Evolutionary conservation across 2,113 vertebrate genomes (phyloP).

Genomic region (Lampris incognitus): DNA sequence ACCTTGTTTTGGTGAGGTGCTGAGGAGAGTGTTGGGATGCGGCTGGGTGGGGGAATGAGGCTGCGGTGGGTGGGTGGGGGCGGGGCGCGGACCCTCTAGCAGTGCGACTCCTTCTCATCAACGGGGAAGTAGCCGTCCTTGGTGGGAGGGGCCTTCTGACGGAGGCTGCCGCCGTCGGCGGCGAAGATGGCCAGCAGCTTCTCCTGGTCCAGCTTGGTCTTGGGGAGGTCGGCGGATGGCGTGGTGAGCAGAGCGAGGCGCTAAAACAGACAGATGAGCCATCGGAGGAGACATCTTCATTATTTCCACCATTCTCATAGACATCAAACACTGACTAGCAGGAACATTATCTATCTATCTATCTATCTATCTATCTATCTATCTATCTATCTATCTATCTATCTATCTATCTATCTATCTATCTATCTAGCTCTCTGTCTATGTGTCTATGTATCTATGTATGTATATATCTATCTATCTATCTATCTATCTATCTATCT

Average conservation of each 20-base stretch:
- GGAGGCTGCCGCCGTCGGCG: slow-evolving; percentile 61
- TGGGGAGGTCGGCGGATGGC: slow-evolving; percentile 77
- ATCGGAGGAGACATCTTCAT: no score
- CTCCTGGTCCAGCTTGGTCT: slow-evolving; percentile 75
- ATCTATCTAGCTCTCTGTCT: no score
- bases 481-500: no score
- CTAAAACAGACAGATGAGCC: slow-evolving; percentile 51
- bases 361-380: no score
- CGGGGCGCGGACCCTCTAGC: slow-evolving; percentile 56
- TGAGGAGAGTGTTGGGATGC: slow-evolving; percentile 14
- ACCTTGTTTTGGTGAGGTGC: slow-evolving; percentile 60
- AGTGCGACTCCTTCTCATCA: slow-evolving; percentile 79
- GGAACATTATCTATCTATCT: no score
- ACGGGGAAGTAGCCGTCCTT: slow-evolving; percentile 78
- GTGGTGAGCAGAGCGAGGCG: slow-evolving; percentile 72
- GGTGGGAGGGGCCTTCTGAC: slow-evolving; percentile 58
- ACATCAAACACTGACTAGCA: no score
- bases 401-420: no score
- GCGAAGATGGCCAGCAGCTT: slow-evolving; percentile 69
- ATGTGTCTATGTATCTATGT: no score
- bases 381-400: no score
- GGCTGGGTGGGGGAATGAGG: slow-evolving; percentile 26
- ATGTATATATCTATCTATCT: no score
- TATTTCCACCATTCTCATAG: no score
- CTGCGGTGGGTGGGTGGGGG: neutral